phyloP scores from a whole-genome alignment of 2,888 invertebrate genomes.

The Petrolisthes manimaculis region DNA sequence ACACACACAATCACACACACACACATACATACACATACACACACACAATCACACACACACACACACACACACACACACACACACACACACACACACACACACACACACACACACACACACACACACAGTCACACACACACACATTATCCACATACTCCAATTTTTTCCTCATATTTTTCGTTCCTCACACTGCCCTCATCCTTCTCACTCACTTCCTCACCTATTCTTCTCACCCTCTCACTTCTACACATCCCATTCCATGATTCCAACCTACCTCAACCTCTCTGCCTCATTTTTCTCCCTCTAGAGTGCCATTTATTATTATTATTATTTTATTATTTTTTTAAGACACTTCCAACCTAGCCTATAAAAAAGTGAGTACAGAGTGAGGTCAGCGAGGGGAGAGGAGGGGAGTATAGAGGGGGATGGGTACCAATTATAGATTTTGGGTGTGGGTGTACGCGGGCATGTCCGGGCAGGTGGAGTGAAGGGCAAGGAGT shows the following conservation, averaged over 20 bases:
- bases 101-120: conserved; percentile 9
- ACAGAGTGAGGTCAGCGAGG: not conserved
- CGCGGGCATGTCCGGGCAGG: not conserved
- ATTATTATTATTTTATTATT: no score
- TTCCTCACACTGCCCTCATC: no score
- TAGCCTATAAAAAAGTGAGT: no score
- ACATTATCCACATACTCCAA: not conserved
- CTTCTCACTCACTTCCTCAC: no score
- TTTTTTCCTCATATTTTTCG: not conserved
- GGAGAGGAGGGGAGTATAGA: not conserved
- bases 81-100: conserved; percentile 22
- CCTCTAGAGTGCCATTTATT: no score
- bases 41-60: conserved; percentile 11
- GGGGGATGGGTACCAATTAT: not conserved
- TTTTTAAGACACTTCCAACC: no score
- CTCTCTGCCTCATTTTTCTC: no score
- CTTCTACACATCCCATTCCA: no score
- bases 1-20: conserved; percentile 8
- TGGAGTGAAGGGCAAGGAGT: not conserved
- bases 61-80: conserved; percentile 11
- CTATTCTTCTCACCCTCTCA: no score
- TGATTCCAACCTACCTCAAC: no score
- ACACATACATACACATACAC: conserved; percentile 13
- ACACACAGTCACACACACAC: not conserved
- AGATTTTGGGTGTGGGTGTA: not conserved